phyloP scores from a whole-genome alignment of 2,888 invertebrate species.

The Xanthia togata region DNA sequence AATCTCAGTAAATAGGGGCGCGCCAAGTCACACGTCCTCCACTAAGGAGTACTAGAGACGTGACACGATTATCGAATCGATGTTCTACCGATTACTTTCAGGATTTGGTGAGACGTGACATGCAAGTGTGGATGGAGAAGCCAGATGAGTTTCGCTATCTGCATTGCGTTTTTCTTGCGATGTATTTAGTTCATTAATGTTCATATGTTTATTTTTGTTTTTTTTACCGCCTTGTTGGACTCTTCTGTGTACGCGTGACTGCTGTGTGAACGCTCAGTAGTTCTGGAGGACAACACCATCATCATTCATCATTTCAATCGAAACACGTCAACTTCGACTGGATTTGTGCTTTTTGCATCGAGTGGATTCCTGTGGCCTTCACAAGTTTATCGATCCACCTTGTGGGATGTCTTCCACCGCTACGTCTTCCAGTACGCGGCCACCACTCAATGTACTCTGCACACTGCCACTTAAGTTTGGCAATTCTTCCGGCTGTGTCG shows the following conservation, averaged over 20 bases:
- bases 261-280: neutral
- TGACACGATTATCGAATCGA: slow-evolving; percentile 54
- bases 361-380: too few species aligned
- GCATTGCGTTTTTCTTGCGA: slow-evolving; percentile 28
- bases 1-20: slow-evolving; percentile 56
- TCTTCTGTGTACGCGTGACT: neutral
- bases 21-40: slow-evolving; percentile 49
- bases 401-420: too few species aligned
- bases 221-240: neutral
- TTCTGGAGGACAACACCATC: neutral
- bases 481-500: too few species aligned
- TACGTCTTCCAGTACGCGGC: too few species aligned
- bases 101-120: slow-evolving; percentile 37
- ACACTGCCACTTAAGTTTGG: too few species aligned
- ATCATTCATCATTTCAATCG: too few species aligned
- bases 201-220: neutral
- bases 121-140: slow-evolving; percentile 28
- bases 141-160: slow-evolving; percentile 31
- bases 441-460: too few species aligned
- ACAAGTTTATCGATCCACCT: too few species aligned
- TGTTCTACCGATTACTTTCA: slow-evolving; percentile 51
- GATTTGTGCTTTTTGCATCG: too few species aligned
- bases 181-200: neutral
- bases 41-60: slow-evolving; percentile 58
- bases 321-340: too few species aligned